These are phyloP conservation scores for Gisinianus flammeolus DNA, from an alignment of 2,888 invertebrate species.

Conservation along the genomic window DNA sequence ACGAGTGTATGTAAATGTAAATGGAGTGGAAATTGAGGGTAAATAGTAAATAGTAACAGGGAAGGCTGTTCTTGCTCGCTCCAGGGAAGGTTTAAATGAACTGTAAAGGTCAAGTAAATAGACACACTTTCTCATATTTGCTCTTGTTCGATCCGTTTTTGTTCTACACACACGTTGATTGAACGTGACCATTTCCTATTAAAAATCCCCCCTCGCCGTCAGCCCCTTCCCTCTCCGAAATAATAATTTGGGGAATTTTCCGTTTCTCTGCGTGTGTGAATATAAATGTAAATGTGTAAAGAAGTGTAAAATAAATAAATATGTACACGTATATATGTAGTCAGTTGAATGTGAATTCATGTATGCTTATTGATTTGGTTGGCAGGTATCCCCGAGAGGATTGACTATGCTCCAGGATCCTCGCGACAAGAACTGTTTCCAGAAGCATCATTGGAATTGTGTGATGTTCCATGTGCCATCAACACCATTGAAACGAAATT, in stretches of 20 bases:
- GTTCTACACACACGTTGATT: too few relatives aligned
- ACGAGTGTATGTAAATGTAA: not conserved
- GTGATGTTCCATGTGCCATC: slow-evolving; percentile 63
- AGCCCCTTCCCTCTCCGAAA: too few relatives aligned
- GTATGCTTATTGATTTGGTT: slow-evolving; percentile 8
- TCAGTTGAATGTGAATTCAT: too few relatives aligned
- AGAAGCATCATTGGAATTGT: slow-evolving; percentile 72
- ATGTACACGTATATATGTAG: too few relatives aligned
- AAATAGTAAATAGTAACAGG: not conserved
- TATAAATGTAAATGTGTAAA: too few relatives aligned
- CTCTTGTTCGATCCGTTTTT: too few relatives aligned
- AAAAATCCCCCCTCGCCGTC: too few relatives aligned
- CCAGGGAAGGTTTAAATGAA: not conserved
- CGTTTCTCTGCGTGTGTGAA: too few relatives aligned
- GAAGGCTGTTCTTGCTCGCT: not conserved
- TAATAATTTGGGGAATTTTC: too few relatives aligned
- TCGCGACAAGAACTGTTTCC: slow-evolving; percentile 82
- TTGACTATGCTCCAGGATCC: slow-evolving; percentile 84
- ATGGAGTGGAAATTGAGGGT: not conserved
- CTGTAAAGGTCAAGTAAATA: not conserved
- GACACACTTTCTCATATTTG: not conserved
- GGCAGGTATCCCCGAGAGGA: slow-evolving; percentile 77
- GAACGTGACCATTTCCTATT: too few relatives aligned
- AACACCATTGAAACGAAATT: slow-evolving; percentile 64
- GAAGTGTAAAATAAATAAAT: too few relatives aligned